Percentiles rank a stretch among this genome's conserved stretches.
phyloP scores from a whole-genome alignment of 53 echinoderm and acorn worm species.

The Echinometra lucunter region DNA sequence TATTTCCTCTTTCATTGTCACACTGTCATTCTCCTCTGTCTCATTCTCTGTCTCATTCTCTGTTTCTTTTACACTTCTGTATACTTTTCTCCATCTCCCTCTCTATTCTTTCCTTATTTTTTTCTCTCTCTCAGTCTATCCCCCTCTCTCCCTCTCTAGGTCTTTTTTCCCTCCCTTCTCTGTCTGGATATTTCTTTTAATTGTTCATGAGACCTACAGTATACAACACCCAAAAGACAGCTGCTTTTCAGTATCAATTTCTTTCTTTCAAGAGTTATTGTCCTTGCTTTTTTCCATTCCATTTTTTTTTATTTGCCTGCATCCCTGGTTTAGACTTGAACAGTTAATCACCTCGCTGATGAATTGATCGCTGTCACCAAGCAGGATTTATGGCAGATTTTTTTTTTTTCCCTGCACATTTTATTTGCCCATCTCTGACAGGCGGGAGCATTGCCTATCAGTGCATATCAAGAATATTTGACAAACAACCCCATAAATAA shows the following conservation, averaged over 20 bases:
- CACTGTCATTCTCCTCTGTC: no score
- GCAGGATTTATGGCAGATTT: constrained; percentile 46
- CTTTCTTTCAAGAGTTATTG: not conserved
- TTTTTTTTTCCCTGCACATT: not conserved
- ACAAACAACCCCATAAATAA: constrained; percentile 65
- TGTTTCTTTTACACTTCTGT: not conserved
- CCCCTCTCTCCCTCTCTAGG: not conserved
- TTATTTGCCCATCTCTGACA: constrained; percentile 23
- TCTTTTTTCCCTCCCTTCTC: not conserved
- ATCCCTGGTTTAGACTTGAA: not conserved
- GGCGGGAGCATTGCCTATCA: constrained; percentile 47
- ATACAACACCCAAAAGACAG: not conserved
- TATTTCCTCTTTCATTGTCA: not conserved
- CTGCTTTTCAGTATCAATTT: not conserved
- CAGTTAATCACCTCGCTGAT: constrained; percentile 25
- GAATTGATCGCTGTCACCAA: constrained; percentile 31
- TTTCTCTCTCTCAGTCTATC: not conserved
- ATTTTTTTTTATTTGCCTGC: not conserved
- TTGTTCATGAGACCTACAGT: not conserved
- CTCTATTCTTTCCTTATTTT: no score
- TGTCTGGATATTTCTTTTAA: not conserved
- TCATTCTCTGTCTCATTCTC: not conserved
- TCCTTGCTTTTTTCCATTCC: not conserved
- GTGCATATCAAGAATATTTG: constrained; percentile 63
- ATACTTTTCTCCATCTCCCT: not conserved